Evolutionary conservation across 2,797 vertebrate species (phyloP).

Genomic region (Dallia pectoralis): DNA sequence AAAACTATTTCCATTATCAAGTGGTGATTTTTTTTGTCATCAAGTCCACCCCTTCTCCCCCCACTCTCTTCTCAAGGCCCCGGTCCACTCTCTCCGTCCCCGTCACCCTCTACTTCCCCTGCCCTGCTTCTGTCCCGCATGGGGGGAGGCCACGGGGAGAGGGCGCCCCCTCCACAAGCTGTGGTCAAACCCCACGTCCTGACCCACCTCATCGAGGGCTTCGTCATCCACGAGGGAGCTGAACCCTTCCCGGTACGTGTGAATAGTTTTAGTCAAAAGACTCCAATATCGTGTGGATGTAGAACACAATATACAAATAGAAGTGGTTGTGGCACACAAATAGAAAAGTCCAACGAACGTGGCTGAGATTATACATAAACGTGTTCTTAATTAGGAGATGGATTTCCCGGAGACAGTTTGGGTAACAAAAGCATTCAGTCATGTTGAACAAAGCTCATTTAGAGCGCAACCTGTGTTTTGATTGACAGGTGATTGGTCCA

Average conservation of each 20-base stretch:
- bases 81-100: constrained; percentile 28
- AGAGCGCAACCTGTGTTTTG: constrained; percentile 24
- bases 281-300: no score
- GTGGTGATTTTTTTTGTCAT: neutral
- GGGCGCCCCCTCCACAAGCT: constrained; percentile 87
- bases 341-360: no score
- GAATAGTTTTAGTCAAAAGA: neutral
- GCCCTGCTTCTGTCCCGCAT: constrained; percentile 71
- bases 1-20: neutral
- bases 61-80: constrained; percentile 30
- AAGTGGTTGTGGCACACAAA: no score
- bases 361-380: no score
- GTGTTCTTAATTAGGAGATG: no score
- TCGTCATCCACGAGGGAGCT: constrained; percentile 97
- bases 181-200: constrained; percentile 97
- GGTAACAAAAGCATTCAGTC: neutral
- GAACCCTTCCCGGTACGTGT: constrained; percentile 95
- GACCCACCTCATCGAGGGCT: constrained; percentile 96
- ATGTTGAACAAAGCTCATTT: neutral
- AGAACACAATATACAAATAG: no score
- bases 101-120: constrained; percentile 38
- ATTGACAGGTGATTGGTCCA: constrained; percentile 70
- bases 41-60: neutral
- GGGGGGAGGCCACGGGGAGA: constrained; percentile 73
- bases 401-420: no score